phyloP scores from a whole-genome alignment of 2,113 vertebrate species.

The Caranx ignobilis region DNA sequence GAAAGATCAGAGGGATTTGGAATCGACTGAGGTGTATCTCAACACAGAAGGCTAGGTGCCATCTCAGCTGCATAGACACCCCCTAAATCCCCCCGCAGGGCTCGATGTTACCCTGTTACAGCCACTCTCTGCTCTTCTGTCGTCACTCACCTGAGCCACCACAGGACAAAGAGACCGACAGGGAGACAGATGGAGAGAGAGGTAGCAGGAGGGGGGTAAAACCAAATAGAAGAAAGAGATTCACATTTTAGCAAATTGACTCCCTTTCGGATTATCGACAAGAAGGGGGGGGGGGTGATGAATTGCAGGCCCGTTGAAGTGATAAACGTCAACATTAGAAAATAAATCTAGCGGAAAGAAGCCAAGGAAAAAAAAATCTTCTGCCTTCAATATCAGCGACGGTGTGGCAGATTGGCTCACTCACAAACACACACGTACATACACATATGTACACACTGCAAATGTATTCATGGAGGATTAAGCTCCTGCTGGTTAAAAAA shows the following conservation, averaged over 20 bases:
- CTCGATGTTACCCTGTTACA: slow-evolving; percentile 19
- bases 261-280: slow-evolving; percentile 82
- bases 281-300: slow-evolving; percentile 76
- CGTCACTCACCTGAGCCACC: slow-evolving; percentile 46
- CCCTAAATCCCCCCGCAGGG: slow-evolving; percentile 58
- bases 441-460: slow-evolving; percentile 45
- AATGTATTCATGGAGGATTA: slow-evolving; percentile 82
- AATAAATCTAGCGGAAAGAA: slow-evolving; percentile 86
- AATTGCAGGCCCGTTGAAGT: slow-evolving; percentile 82
- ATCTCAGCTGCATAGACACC: slow-evolving; percentile 50
- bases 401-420: slow-evolving; percentile 67
- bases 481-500: slow-evolving; percentile 63
- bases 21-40: slow-evolving; percentile 58
- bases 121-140: slow-evolving; percentile 19
- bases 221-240: slow-evolving; percentile 58
- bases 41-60: slow-evolving; percentile 49
- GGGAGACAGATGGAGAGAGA: slow-evolving; percentile 13
- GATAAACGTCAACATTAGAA: slow-evolving; percentile 89
- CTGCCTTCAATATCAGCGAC: slow-evolving; percentile 74
- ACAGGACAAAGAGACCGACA: slow-evolving; percentile 40
- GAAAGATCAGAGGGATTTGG: slow-evolving; percentile 70
- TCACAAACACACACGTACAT: slow-evolving; percentile 25
- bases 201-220: background rate
- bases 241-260: slow-evolving; percentile 80
- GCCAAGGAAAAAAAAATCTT: slow-evolving; percentile 84